Evolutionary conservation across 2,888 invertebrate species (phyloP).

Genomic region (Drosophila hamatofila): DNA sequence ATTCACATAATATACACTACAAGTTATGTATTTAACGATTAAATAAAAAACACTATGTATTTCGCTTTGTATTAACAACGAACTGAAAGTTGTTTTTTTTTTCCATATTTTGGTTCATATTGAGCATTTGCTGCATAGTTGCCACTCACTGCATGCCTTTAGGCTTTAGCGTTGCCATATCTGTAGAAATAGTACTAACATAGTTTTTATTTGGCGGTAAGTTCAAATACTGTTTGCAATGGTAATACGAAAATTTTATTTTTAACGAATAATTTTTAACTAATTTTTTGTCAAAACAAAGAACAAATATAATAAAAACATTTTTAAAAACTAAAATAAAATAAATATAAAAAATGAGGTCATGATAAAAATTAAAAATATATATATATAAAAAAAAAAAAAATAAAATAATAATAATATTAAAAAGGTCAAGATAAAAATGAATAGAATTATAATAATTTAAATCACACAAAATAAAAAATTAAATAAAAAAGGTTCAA

Average conservation of each 20-base stretch:
- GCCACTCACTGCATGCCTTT: conserved; percentile 25
- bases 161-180: conserved; percentile 23
- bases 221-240: not conserved
- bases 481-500: too few species aligned
- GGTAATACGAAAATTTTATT: not conserved
- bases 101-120: not conserved
- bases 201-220: conserved; percentile 17
- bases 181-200: not conserved
- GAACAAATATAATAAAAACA: too few species aligned
- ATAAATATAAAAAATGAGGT: too few species aligned
- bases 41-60: conserved; percentile 50
- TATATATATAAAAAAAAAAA: too few species aligned
- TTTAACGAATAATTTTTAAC: too few species aligned
- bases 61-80: conserved; percentile 60
- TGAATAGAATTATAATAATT: too few species aligned
- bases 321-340: too few species aligned
- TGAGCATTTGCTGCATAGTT: not conserved
- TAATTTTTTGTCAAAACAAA: too few species aligned
- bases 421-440: too few species aligned
- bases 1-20: conserved; percentile 65
- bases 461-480: too few species aligned
- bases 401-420: too few species aligned
- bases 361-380: too few species aligned
- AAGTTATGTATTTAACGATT: conserved; percentile 62
- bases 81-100: conserved; percentile 4